These are phyloP conservation scores for Nineta flava DNA, from an alignment of 2,888 invertebrate genomes.

Conservation along the genomic window DNA sequence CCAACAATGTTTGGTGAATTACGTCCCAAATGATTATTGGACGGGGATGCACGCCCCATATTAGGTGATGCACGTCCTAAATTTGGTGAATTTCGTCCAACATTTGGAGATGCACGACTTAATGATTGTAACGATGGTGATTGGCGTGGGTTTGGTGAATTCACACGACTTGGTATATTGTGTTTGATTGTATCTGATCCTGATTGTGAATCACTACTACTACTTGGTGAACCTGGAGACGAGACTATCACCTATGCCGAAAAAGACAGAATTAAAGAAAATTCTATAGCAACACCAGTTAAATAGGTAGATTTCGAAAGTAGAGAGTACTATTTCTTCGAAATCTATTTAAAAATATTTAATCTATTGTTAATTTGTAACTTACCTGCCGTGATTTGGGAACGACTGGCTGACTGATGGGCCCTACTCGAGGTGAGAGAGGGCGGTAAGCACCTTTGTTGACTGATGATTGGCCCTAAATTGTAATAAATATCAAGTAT, in stretches of 20 bases:
- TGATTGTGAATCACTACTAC: constrained; percentile 67
- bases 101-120: constrained; percentile 14
- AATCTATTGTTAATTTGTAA: background rate
- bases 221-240: constrained; percentile 77
- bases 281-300: constrained; percentile 26
- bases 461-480: constrained; percentile 53
- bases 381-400: constrained; percentile 31
- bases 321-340: background rate
- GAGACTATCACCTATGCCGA: constrained; percentile 40
- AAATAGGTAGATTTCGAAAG: constrained; percentile 17
- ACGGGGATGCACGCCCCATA: constrained; percentile 13
- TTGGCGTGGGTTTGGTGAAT: constrained; percentile 24
- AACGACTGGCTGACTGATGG: constrained; percentile 31
- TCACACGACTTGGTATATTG: constrained; percentile 29
- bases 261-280: background rate
- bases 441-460: constrained; percentile 56
- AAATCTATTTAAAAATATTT: background rate
- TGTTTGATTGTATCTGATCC: constrained; percentile 63
- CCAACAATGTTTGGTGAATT: constrained; percentile 4
- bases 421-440: constrained; percentile 48
- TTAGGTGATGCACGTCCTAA: constrained; percentile 7
- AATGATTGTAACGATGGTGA: constrained; percentile 26
- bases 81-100: constrained; percentile 5
- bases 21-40: background rate
- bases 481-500: background rate